phyloP scores from a whole-genome alignment of 37 sponge, comb jelly and placozoan genomes.

The Dysidea cf. avara region DNA sequence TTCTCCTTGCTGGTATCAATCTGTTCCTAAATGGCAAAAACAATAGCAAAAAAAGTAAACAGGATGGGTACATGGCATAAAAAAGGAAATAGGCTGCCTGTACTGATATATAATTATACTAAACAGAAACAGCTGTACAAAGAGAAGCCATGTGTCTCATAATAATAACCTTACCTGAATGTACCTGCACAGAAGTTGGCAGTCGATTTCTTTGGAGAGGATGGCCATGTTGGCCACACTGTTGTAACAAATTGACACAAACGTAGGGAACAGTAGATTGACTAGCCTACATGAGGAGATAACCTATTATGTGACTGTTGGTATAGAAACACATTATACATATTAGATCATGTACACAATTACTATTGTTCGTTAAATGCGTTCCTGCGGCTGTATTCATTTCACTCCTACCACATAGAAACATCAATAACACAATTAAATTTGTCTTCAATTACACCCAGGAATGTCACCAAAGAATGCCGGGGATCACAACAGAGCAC shows the following conservation, averaged over 20 bases:
- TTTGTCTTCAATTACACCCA: not conserved
- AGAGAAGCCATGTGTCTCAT: too few relatives aligned
- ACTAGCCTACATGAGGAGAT: slow-evolving; percentile 39
- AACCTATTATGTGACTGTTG: not conserved
- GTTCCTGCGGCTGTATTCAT: too few relatives aligned
- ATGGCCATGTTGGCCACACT: slow-evolving; percentile 60
- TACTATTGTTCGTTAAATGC: too few relatives aligned
- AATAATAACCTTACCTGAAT: slow-evolving; percentile 25
- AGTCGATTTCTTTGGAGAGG: slow-evolving; percentile 74
- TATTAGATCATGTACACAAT: too few relatives aligned
- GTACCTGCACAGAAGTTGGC: slow-evolving; percentile 59
- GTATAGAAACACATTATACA: not conserved
- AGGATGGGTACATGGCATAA: too few relatives aligned
- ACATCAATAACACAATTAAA: too few relatives aligned
- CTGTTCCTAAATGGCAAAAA: not conserved
- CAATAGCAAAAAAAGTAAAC: too few relatives aligned
- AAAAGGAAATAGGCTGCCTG: not conserved
- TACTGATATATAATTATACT: not conserved
- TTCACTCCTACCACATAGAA: too few relatives aligned
- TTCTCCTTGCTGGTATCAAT: not conserved
- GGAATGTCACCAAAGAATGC: not conserved
- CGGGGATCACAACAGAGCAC: not conserved
- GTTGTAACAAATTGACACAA: slow-evolving; percentile 73
- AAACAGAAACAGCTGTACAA: not conserved
- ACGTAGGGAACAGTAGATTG: slow-evolving; percentile 77